Evolutionary conservation across 2,888 invertebrate genomes (phyloP), one percentile per base, ranked within the genome.

Genomic region (Phengaris alcon): DNA sequence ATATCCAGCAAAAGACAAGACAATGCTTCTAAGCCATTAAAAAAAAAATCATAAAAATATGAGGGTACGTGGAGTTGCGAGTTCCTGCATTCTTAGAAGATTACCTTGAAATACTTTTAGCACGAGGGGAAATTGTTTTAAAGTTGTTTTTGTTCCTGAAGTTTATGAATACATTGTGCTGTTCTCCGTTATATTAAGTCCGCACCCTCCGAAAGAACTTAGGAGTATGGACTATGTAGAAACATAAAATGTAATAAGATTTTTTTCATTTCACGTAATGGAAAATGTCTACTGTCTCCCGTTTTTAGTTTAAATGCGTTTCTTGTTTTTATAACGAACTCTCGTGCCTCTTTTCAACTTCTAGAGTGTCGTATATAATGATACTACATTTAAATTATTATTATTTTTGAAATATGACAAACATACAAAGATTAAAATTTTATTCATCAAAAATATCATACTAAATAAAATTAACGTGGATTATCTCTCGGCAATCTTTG

Each of bases 91-190:
- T 90, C 89, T 89, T 85, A 85, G 85, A 84, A 88, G 89, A 91
- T 92, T 90, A 90, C 88, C 84, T 85, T 86, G 84, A 87, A 89
- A 89, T 87, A 87, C 86, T 88, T 89, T 86, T 80, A 84, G 82
- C 86, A 83, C 86, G 86, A 83, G 80, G 80, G 80, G 81, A 86
- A 86, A 87, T 85, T 87, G 83, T 85, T 88, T 87, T 82, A 82
- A 81, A 83, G 84, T 84, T 85, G 81, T 85, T 88, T 87, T 84
- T 84, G 83, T 83, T 79, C 51, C 75, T 69, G 74, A 75, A 79
- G 79, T 80, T 80, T 81, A 79, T 79, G 77, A 80, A 77, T 76
- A 77, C 76, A 64, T 72, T 72, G 72, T 35, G 73, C 75, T 79
- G 68, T 72, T 75, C 78, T 78, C 77, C 76, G 78, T 79, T 78